Percentiles rank a stretch among this genome's conserved stretches.
Evolutionary conservation across 2,113 vertebrate genomes (phyloP).

Genomic region (Cyanoliseus patagonus): DNA sequence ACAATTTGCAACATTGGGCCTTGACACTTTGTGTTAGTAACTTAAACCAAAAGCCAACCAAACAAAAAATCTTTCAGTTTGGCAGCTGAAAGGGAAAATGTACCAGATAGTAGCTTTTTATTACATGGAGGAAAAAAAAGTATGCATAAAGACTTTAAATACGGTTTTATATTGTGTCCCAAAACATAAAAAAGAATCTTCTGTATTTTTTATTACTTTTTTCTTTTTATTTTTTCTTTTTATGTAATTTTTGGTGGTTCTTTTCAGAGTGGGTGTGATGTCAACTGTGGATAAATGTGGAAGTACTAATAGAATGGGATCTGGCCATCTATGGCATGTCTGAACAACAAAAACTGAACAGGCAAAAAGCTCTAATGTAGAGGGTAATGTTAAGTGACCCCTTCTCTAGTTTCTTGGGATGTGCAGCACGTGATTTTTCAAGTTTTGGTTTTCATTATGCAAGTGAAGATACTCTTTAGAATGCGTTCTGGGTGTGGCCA

Average conservation of each 20-base stretch:
- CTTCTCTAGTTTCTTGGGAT: constrained; percentile 54
- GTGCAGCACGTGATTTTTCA: constrained; percentile 37
- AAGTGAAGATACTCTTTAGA: constrained; percentile 42
- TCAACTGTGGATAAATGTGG: background rate
- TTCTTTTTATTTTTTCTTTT: background rate
- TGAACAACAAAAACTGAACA: constrained; percentile 38
- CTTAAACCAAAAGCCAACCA: background rate
- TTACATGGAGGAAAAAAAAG: background rate
- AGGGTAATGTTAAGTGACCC: constrained; percentile 13
- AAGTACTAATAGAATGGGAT: constrained; percentile 10
- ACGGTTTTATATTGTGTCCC: background rate
- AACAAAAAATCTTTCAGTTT: background rate
- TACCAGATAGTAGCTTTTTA: background rate
- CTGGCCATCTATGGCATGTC: constrained; percentile 24
- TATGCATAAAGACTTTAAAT: background rate
- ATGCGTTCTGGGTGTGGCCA: constrained; percentile 20
- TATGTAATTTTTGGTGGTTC: background rate
- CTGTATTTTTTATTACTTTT: background rate
- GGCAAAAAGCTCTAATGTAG: constrained; percentile 10
- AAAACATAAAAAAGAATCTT: background rate
- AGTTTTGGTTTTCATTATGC: constrained; percentile 35
- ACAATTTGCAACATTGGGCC: background rate
- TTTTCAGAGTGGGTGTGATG: constrained; percentile 21
- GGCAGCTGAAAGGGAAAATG: background rate
- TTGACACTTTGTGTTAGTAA: background rate